These are phyloP conservation scores for Heliconius charithonia DNA, from an alignment of 2,888 invertebrate species.

Conservation along the genomic window DNA sequence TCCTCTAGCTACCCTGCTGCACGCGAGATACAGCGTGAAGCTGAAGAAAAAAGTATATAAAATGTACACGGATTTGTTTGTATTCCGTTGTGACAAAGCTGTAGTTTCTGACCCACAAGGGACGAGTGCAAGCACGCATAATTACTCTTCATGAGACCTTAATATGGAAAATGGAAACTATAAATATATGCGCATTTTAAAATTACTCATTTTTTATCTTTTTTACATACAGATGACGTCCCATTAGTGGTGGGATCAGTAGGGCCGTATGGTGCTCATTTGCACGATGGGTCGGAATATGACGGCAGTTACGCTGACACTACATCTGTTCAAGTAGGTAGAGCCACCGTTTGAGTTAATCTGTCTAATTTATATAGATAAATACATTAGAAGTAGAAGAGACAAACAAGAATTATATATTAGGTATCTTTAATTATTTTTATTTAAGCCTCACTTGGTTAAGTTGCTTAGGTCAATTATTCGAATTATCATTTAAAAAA, in stretches of 20 bases:
- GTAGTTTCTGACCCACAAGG: conserved; percentile 64
- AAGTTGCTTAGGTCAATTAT: conserved; percentile 54
- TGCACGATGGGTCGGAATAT: conserved; percentile 97
- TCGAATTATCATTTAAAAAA: conserved; percentile 56
- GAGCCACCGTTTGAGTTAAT: neutral
- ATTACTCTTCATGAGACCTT: conserved; percentile 75
- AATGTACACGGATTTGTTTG: conserved; percentile 63
- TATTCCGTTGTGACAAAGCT: conserved; percentile 70
- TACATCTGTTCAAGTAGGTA: conserved; percentile 83
- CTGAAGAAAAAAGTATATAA: conserved; percentile 26
- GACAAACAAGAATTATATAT: conserved; percentile 47
- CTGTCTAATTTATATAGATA: neutral
- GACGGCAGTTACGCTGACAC: conserved; percentile 91
- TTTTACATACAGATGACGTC: conserved; percentile 59
- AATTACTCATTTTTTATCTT: conserved; percentile 17
- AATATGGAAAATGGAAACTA: conserved; percentile 52
- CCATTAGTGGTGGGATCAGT: conserved; percentile 93
- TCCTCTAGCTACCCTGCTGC: no score
- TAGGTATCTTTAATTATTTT: no score
- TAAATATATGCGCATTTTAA: conserved; percentile 50
- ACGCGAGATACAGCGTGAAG: no score
- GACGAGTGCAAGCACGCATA: conserved; percentile 80
- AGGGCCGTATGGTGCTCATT: conserved; percentile 95
- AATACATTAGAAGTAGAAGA: neutral
- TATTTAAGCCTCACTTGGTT: conserved; percentile 58